Percentiles rank a stretch among this genome's conserved stretches.
These are phyloP conservation scores for Orussus abietinus DNA, from an alignment of 1,140 invertebrate species.

Conservation along the genomic window DNA sequence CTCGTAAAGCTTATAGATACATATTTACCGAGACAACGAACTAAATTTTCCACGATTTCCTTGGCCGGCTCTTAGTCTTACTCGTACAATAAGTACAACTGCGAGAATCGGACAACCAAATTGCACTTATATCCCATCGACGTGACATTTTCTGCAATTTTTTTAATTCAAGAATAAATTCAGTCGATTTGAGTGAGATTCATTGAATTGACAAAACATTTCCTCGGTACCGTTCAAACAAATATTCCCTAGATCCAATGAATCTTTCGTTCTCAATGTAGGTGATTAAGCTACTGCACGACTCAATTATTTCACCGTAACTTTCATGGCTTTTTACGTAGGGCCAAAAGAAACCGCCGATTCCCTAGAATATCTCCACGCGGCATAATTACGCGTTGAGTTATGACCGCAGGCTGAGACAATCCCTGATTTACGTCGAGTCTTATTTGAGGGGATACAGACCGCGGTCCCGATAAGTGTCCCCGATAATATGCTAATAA, in stretches of 20 bases:
- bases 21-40: no score
- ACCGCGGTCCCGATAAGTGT: slow-evolving; percentile 31
- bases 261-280: background rate
- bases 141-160: no score
- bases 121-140: no score
- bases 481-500: slow-evolving; percentile 44
- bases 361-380: slow-evolving; percentile 15
- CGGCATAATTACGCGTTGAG: slow-evolving; percentile 36
- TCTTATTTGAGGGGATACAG: slow-evolving; percentile 27
- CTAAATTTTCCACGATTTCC: background rate
- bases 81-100: no score
- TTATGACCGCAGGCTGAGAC: slow-evolving; percentile 30
- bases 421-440: slow-evolving; percentile 34
- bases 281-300: slow-evolving; percentile 7
- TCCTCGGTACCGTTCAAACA: no score
- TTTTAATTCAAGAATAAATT: no score
- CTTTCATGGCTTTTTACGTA: no score
- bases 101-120: no score
- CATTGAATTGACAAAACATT: no score
- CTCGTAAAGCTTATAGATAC: no score
- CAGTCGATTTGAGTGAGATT: no score
- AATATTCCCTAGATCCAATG: slow-evolving; percentile 4
- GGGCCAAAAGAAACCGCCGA: slow-evolving; percentile 4
- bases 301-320: no score
- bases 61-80: background rate